Conservation (phyloP, 2,888 invertebrate genomes). For the Lingula anatina region DNA sequence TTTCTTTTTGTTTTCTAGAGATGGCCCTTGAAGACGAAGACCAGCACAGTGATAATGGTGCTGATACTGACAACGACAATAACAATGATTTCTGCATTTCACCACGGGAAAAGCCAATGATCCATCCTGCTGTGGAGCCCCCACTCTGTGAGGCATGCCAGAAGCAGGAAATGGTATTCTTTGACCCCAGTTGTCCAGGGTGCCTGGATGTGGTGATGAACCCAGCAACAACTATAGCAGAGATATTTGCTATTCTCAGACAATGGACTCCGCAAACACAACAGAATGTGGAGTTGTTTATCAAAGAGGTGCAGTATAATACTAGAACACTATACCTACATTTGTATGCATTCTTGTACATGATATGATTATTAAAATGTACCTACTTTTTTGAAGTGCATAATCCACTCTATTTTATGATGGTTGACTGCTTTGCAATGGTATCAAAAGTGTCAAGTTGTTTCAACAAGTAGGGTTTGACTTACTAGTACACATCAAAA, state of each 20-base stretch:
- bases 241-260: slow-evolving; percentile 55
- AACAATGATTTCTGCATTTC: too few relatives aligned
- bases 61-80: too few relatives aligned
- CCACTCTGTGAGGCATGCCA: slow-evolving; percentile 53
- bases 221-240: slow-evolving; percentile 48
- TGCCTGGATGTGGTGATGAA: slow-evolving; percentile 48
- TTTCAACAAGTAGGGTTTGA: too few relatives aligned
- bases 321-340: too few relatives aligned
- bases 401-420: neutral
- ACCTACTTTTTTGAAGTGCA: neutral
- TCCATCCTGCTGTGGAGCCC: slow-evolving; percentile 53
- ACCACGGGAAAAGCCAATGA: slow-evolving; percentile 30
- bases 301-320: slow-evolving; percentile 48
- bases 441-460: too few relatives aligned
- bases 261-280: slow-evolving; percentile 58
- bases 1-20: too few relatives aligned
- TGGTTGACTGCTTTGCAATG: too few relatives aligned
- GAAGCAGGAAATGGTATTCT: slow-evolving; percentile 52
- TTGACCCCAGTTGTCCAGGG: slow-evolving; percentile 53
- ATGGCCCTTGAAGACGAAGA: too few relatives aligned
- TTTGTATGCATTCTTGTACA: too few relatives aligned
- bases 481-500: too few relatives aligned
- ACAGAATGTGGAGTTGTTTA: slow-evolving; percentile 50
- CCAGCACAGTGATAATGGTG: too few relatives aligned
- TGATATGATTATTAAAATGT: too few relatives aligned